Conservation (phyloP, 2,797 vertebrate genomes). For the Hypotaenidia okinawae region DNA sequence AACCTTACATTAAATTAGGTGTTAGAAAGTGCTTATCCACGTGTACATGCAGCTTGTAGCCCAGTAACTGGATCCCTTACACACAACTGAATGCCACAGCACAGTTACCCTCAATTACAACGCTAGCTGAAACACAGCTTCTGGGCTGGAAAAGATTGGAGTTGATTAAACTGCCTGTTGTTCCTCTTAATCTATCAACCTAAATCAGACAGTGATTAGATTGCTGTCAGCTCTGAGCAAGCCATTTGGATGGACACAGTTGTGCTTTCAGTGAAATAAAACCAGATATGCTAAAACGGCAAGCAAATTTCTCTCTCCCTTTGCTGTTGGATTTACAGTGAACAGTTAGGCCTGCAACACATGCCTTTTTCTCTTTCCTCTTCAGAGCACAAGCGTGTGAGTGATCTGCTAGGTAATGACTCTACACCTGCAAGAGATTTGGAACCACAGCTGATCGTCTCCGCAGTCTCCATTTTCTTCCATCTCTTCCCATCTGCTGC, state of each 20-base stretch:
- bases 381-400: background rate
- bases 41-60: background rate
- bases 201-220: background rate
- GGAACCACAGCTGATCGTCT: background rate
- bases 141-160: slow-evolving; percentile 43
- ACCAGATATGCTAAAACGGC: slow-evolving; percentile 31
- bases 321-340: background rate
- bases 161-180: slow-evolving; percentile 35
- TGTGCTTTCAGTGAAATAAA: slow-evolving; percentile 57
- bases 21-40: background rate
- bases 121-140: slow-evolving; percentile 31
- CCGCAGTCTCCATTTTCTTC: background rate
- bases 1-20: background rate
- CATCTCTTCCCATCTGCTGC: background rate
- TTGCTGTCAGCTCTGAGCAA: background rate
- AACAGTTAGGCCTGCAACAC: background rate
- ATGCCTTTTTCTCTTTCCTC: background rate
- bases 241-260: slow-evolving; percentile 51
- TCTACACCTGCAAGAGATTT: background rate
- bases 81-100: background rate
- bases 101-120: background rate
- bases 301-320: slow-evolving; percentile 33
- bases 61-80: background rate
- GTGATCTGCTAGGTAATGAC: background rate
- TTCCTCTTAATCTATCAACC: background rate